Conservation (phyloP, 2,113 vertebrate genomes). For the Pseudorhombus dupliciocellatus region DNA sequence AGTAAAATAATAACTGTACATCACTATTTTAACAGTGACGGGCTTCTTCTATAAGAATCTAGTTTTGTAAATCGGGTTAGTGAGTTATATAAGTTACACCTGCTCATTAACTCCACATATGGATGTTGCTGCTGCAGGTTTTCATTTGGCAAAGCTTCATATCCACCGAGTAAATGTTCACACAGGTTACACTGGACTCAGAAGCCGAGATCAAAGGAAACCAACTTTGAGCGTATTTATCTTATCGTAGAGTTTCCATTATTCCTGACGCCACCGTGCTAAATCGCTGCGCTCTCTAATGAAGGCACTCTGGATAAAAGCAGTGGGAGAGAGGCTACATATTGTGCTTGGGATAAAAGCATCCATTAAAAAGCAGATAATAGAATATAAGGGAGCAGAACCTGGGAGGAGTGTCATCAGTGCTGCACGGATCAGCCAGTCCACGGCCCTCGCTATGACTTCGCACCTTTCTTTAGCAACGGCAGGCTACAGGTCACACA, state of each 20-base stretch:
- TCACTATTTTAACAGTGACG: too few relatives aligned
- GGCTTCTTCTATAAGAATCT: too few relatives aligned
- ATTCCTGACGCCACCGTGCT: constrained; percentile 30
- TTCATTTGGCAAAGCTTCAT: background rate
- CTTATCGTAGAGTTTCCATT: constrained; percentile 49
- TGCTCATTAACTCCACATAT: background rate
- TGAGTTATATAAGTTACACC: background rate
- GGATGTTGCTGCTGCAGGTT: background rate
- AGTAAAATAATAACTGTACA: too few relatives aligned
- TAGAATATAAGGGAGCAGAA: constrained; percentile 31
- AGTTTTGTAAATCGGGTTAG: too few relatives aligned
- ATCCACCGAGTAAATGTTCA: background rate
- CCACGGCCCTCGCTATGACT: constrained; percentile 41
- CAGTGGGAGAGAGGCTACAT: background rate
- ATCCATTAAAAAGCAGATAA: constrained; percentile 36
- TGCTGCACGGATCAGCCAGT: constrained; percentile 43
- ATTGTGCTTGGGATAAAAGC: constrained; percentile 33
- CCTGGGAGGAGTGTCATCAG: constrained; percentile 25
- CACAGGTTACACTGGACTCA: constrained; percentile 31
- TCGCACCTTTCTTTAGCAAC: constrained; percentile 56
- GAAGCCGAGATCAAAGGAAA: constrained; percentile 8
- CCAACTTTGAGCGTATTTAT: constrained; percentile 51
- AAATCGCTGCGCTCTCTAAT: constrained; percentile 40
- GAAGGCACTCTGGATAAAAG: constrained; percentile 51
- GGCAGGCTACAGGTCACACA: constrained; percentile 33